phyloP scores from a whole-genome alignment of 92 coral and sea anemone species.

The Epizoanthus fatuus region DNA sequence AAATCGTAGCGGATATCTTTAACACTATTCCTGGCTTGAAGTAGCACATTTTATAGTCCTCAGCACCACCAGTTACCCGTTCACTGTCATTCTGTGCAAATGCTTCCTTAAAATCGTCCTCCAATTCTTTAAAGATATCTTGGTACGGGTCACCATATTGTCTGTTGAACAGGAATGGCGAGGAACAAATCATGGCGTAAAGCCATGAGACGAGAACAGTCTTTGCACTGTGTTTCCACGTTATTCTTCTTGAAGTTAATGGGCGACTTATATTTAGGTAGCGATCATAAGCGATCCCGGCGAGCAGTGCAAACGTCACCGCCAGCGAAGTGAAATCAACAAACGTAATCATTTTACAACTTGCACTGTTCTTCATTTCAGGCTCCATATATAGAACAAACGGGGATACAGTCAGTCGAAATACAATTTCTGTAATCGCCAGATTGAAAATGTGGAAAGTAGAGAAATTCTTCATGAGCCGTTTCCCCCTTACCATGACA shows the following conservation, averaged over 20 bases:
- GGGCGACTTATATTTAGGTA: conserved; percentile 8
- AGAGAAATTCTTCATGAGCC: conserved; percentile 14
- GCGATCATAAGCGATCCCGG: conserved; percentile 16
- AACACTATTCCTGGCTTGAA: neutral
- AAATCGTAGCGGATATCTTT: conserved; percentile 1
- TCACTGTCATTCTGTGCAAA: neutral
- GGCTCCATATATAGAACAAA: neutral
- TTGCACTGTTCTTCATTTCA: neutral
- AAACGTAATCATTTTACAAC: neutral
- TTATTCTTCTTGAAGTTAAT: neutral
- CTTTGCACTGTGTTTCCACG: conserved; percentile 27
- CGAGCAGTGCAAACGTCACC: neutral
- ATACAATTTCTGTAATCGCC: conserved; percentile 27
- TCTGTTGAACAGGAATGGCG: neutral
- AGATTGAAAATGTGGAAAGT: conserved; percentile 38
- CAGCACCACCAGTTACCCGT: too few species aligned
- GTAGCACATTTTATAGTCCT: neutral
- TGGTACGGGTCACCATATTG: neutral
- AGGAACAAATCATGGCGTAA: conserved; percentile 4
- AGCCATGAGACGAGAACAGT: conserved; percentile 1
- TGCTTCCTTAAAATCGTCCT: neutral
- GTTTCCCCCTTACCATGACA: conserved; percentile 3
- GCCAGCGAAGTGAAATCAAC: neutral
- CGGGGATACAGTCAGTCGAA: neutral
- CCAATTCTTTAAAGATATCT: neutral